Percentiles rank a stretch among this genome's conserved stretches.
phyloP scores from a whole-genome alignment of 30 jellyfish, hydroid and myxozoan genomes.

The Sanderia malayensis region DNA sequence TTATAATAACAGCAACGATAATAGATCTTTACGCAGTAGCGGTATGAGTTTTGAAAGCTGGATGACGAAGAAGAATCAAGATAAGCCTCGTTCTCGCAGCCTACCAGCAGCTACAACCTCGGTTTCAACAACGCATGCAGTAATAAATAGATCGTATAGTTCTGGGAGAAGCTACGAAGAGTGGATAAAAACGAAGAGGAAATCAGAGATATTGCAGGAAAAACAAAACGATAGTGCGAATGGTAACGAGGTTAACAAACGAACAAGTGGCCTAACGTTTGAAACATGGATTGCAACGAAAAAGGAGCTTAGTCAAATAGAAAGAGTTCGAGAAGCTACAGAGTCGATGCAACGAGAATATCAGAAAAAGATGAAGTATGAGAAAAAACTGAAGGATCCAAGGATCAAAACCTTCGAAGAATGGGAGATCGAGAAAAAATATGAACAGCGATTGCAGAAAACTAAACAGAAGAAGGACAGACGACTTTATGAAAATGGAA shows the following conservation, averaged over 20 bases:
- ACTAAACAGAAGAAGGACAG: slow-evolving; percentile 27
- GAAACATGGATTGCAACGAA: slow-evolving; percentile 44
- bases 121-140: no score
- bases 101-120: slow-evolving; percentile 5
- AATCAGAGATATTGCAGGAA: background rate
- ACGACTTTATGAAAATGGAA: background rate
- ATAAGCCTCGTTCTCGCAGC: slow-evolving; percentile 36
- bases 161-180: slow-evolving; percentile 36
- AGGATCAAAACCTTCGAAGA: slow-evolving; percentile 65
- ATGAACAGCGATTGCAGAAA: slow-evolving; percentile 30
- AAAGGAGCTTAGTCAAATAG: slow-evolving; percentile 37
- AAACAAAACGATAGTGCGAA: background rate
- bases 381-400: slow-evolving; percentile 10
- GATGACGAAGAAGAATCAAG: slow-evolving; percentile 34
- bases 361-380: slow-evolving; percentile 32
- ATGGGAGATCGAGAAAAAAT: slow-evolving; percentile 55
- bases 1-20: background rate
- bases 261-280: slow-evolving; percentile 36
- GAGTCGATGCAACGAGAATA: slow-evolving; percentile 18
- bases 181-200: slow-evolving; percentile 47
- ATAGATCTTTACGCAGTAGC: slow-evolving; percentile 16
- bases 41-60: slow-evolving; percentile 51
- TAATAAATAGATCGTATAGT: slow-evolving; percentile 32
- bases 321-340: slow-evolving; percentile 39
- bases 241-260: background rate